These are phyloP conservation scores for Sphaeridia pumilis DNA, from an alignment of 2,888 invertebrate genomes.

Conservation along the genomic window DNA sequence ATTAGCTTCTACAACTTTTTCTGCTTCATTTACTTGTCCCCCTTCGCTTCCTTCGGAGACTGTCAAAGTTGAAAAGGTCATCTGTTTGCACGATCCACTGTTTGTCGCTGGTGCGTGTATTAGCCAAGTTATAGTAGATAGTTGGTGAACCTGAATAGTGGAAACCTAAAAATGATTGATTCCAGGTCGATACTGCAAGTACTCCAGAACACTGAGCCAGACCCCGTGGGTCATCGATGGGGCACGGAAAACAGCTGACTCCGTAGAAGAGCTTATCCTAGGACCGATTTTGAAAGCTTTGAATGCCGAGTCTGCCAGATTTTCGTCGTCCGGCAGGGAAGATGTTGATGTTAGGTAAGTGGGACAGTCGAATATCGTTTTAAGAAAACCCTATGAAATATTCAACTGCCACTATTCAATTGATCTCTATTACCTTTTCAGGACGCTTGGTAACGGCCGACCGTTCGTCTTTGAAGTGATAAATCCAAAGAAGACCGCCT, in stretches of 20 bases:
- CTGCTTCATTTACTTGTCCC: conserved; percentile 40
- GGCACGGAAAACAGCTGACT: conserved; percentile 63
- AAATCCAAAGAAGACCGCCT: conserved; percentile 50
- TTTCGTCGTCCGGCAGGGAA: conserved; percentile 86
- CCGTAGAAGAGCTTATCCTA: conserved; percentile 80
- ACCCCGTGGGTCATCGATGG: conserved; percentile 87
- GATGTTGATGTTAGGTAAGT: conserved; percentile 73
- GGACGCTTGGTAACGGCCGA: conserved; percentile 79
- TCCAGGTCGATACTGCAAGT: conserved; percentile 68
- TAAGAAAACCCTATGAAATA: background rate
- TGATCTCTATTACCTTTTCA: conserved; percentile 5
- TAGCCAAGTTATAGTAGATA: background rate
- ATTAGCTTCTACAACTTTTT: conserved; percentile 15
- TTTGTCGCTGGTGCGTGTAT: conserved; percentile 47
- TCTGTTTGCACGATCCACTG: conserved; percentile 49
- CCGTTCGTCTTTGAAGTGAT: conserved; percentile 83
- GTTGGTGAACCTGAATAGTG: too few species aligned
- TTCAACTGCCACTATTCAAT: background rate
- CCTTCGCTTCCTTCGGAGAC: conserved; percentile 43
- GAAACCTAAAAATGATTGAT: too few species aligned
- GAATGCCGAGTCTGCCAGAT: conserved; percentile 54
- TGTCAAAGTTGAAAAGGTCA: conserved; percentile 45
- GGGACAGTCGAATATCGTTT: too few species aligned
- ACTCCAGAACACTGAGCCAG: conserved; percentile 72
- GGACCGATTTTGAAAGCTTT: conserved; percentile 51